Evolutionary conservation across 1,140 invertebrate genomes (phyloP).

Genomic region (Pachypsylla venusta): DNA sequence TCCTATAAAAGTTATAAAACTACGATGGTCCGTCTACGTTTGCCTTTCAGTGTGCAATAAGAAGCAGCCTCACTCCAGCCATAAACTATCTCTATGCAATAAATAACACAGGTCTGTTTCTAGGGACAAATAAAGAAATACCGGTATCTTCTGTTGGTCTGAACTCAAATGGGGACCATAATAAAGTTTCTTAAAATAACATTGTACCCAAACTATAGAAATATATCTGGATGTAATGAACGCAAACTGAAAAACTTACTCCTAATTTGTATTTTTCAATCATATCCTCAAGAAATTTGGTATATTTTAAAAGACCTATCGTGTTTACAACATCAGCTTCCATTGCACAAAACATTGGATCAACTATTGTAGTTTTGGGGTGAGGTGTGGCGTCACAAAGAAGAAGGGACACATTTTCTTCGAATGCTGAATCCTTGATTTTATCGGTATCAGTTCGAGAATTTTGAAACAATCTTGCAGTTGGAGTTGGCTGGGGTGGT

Average conservation of each 20-base stretch:
- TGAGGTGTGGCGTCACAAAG: background rate
- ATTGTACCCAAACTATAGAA: background rate
- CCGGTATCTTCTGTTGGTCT: background rate
- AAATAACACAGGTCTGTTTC: background rate
- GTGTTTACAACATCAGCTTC: background rate
- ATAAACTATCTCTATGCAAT: background rate
- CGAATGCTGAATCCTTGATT: background rate
- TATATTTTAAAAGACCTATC: constrained; percentile 1
- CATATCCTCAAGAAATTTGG: background rate
- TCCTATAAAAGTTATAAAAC: no score
- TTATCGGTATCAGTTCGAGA: background rate
- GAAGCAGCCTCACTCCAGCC: background rate
- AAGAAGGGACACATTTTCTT: background rate
- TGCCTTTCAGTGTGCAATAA: no score
- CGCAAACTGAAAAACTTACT: no score
- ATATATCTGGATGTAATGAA: no score
- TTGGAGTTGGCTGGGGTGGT: no score
- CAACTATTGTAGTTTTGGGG: background rate
- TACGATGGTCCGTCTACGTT: no score
- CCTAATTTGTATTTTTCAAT: background rate
- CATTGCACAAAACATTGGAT: constrained; percentile 1
- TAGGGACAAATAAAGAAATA: background rate
- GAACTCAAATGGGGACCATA: background rate
- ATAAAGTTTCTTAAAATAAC: background rate
- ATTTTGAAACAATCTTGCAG: constrained; percentile 1